Conservation (phyloP, 2,888 invertebrate species). For the Cheilosia impressa region DNA sequence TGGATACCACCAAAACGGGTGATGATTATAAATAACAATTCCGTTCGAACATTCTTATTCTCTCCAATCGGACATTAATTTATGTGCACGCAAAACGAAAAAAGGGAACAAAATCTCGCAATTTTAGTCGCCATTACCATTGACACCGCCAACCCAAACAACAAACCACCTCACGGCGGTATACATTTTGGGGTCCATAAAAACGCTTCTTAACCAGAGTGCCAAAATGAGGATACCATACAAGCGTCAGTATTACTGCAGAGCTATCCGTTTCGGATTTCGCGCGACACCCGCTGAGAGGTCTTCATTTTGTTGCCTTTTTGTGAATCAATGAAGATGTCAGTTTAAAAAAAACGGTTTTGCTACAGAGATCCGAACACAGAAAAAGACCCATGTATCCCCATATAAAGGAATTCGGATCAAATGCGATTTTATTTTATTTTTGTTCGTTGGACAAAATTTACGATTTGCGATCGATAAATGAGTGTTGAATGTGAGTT, state of each 20-base stretch:
- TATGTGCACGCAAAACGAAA: constrained; percentile 7
- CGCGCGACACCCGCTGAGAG: constrained; percentile 57
- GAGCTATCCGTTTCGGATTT: constrained; percentile 39
- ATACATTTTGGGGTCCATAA: constrained; percentile 18
- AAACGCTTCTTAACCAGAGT: constrained; percentile 48
- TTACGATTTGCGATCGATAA: constrained; percentile 68
- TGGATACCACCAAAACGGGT: constrained; percentile 17
- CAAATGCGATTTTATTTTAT: constrained; percentile 20
- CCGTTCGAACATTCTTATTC: constrained; percentile 45
- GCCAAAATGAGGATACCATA: constrained; percentile 42
- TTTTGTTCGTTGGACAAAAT: constrained; percentile 35
- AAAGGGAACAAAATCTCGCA: constrained; percentile 1
- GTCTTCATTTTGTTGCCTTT: constrained; percentile 38
- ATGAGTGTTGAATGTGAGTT: constrained; percentile 68
- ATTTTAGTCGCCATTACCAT: constrained; percentile 50
- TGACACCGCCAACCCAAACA: constrained; percentile 57
- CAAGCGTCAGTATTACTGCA: neutral
- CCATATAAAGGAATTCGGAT: constrained; percentile 27
- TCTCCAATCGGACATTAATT: constrained; percentile 51
- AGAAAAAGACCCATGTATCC: neutral
- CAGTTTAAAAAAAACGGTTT: constrained; percentile 60
- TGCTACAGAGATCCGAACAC: neutral
- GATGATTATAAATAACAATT: constrained; percentile 60
- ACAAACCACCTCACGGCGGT: constrained; percentile 6
- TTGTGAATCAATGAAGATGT: constrained; percentile 65